A percentile compares a stretch with the other conserved stretches of the same genome.
Evolutionary conservation across 2,888 invertebrate genomes (phyloP).

Genomic region (Yponomeuta sedellus): DNA sequence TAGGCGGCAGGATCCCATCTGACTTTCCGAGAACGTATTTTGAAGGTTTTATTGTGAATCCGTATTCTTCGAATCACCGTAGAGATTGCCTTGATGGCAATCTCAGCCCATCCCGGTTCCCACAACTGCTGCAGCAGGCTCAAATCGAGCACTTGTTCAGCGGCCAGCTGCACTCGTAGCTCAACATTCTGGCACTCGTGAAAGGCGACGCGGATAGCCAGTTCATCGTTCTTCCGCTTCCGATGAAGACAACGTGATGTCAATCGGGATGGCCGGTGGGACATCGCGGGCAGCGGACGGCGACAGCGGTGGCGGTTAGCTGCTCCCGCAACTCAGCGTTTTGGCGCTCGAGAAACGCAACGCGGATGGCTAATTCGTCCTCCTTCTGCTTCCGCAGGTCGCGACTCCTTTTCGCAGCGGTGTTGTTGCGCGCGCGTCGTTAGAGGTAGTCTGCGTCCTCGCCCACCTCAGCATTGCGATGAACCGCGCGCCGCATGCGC

Average conservation of each 20-base stretch:
- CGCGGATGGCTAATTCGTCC: too few species aligned
- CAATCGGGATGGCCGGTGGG: too few species aligned
- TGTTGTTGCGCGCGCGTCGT: slow-evolving; percentile 92
- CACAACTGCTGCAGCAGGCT: too few species aligned
- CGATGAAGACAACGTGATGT: too few species aligned
- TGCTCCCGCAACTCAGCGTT: slow-evolving; percentile 4
- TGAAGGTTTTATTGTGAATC: too few species aligned
- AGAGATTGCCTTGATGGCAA: too few species aligned
- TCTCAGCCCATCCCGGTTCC: too few species aligned
- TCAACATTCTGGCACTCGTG: slow-evolving; percentile 4
- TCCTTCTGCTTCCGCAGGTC: slow-evolving; percentile 95
- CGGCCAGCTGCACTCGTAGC: background rate
- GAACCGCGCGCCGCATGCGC: slow-evolving; percentile 75
- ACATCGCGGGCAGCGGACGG: too few species aligned
- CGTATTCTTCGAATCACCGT: too few species aligned
- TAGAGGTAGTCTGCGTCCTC: slow-evolving; percentile 89
- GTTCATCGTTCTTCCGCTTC: slow-evolving; percentile 96
- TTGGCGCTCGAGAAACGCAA: slow-evolving; percentile 1
- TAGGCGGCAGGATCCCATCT: too few species aligned
- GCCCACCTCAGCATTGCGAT: slow-evolving; percentile 27
- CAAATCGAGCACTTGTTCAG: too few species aligned
- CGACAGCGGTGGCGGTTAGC: background rate
- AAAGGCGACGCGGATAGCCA: slow-evolving; percentile 41
- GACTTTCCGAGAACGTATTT: too few species aligned
- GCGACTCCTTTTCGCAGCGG: slow-evolving; percentile 94